A percentile compares a stretch with the other conserved stretches of the same genome.
Evolutionary conservation across 2,113 vertebrate genomes (phyloP).

Genomic region (Phyllostomus discolor): DNA sequence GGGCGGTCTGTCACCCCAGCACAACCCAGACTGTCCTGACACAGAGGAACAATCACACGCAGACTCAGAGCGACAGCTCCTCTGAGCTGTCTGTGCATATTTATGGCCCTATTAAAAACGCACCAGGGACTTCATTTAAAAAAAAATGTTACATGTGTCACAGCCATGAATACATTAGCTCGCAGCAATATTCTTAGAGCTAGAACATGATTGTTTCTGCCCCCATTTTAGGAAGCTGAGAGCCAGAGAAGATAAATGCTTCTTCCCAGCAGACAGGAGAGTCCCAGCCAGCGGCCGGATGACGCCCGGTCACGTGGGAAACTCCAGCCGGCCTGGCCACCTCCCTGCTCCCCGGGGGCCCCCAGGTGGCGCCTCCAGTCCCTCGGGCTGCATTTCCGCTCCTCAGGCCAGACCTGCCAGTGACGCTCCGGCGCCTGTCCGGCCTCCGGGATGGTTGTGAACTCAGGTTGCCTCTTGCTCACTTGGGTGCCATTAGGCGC

Average conservation of each 20-base stretch:
- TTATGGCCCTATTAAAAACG: background rate
- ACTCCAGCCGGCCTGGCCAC: fast-evolving
- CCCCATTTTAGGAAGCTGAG: background rate
- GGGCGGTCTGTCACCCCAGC: background rate
- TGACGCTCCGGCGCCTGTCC: background rate
- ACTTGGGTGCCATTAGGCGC: background rate
- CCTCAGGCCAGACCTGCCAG: background rate
- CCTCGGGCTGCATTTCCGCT: background rate
- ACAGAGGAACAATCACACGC: background rate
- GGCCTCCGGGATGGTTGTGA: background rate
- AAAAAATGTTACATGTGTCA: background rate
- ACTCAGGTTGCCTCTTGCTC: background rate
- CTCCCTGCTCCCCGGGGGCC: background rate
- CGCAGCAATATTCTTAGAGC: background rate
- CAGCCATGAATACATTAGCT: background rate
- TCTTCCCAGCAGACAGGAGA: background rate
- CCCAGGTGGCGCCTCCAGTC: background rate
- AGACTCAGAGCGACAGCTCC: background rate
- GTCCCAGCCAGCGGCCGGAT: background rate
- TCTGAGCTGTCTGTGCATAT: background rate
- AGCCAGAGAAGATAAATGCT: background rate
- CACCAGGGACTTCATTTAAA: background rate
- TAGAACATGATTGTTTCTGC: background rate
- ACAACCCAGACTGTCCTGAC: background rate
- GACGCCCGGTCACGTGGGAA: background rate